These are phyloP conservation scores for Porites cylindrica DNA, from an alignment of 92 coral and sea anemone species.

Conservation along the genomic window DNA sequence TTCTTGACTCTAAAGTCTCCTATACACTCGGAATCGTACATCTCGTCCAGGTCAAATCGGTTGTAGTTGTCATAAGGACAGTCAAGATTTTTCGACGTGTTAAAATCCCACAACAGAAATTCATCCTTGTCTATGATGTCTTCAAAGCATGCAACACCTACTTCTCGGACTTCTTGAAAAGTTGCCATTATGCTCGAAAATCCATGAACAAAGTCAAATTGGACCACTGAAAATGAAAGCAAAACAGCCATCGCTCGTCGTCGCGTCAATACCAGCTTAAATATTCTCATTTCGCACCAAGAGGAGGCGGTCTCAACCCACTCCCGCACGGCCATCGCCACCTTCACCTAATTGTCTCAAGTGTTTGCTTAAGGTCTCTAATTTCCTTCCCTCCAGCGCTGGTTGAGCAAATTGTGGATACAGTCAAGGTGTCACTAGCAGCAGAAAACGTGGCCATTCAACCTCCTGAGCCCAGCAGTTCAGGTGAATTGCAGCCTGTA, in stretches of 20 bases:
- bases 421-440: too few species aligned
- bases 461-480: too few species aligned
- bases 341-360: slow-evolving; percentile 21
- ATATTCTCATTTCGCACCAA: slow-evolving; percentile 22
- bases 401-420: too few species aligned
- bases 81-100: slow-evolving; percentile 41
- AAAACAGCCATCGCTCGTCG: slow-evolving; percentile 35
- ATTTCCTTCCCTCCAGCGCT: too few species aligned
- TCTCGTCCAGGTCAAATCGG: slow-evolving; percentile 47
- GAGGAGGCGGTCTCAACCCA: slow-evolving; percentile 58
- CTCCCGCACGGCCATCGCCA: slow-evolving; percentile 40
- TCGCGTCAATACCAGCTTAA: slow-evolving; percentile 42
- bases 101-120: slow-evolving; percentile 41
- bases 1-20: slow-evolving; percentile 55
- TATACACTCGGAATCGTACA: slow-evolving; percentile 49
- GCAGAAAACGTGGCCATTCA: too few species aligned
- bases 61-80: slow-evolving; percentile 43
- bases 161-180: slow-evolving; percentile 47
- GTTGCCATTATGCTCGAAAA: slow-evolving; percentile 36
- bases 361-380: neutral
- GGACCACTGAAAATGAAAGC: slow-evolving; percentile 10
- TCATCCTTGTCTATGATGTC: slow-evolving; percentile 47
- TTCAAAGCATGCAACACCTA: slow-evolving; percentile 43
- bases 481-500: too few species aligned
- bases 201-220: slow-evolving; percentile 27